Evolutionary conservation across 2,113 vertebrate species (phyloP), one percentile per base, ranked within the genome.

Genomic region (Halichoerus grypus): DNA sequence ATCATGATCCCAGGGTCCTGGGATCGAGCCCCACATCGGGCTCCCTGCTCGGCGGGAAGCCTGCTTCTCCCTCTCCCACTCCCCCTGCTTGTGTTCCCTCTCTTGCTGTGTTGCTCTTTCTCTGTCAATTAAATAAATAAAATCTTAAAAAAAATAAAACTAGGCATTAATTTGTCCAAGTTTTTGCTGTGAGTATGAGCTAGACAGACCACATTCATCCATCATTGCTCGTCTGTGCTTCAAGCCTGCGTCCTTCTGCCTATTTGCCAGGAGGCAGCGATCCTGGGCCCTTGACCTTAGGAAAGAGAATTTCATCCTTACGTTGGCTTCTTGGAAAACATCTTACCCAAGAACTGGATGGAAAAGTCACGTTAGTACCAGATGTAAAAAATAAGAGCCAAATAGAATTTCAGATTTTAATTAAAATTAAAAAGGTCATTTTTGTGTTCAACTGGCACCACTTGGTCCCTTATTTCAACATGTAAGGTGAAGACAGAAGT

Each of bases 191-290:
- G 33, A 18, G 36, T 10, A 1, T 10, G 61, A 39, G 59, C 15
- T 26, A 39, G 80, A 18, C 8, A 28, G 74, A 42, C 14, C 39
- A 0, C 26, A 1, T 10, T 36, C 4, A 7, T 42, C 42, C 9
- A 1, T 24, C 14, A 7, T 6, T 16, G 51, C 59, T 57, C 10
- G 0, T 18, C 24, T 26, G 67, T 15, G 49, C 86, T 31, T 57
- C 46, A 9, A 26, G 14, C 57, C 57, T 5, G 1, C 24, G 2
- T 67, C 36, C 42, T 57, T 21, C 65, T 1, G 42, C 46, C 22
- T 3, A 0, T 28, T 24, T 55, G 53, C 22, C 39, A 1, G 7
- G 49, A 9, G 3, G 33, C 18, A 26, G 1, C 21, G 7, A 31
- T 21, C 7, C 22, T 2, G 83, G 31, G 81, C 1, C 33, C 53